Base-by-base conservation (phyloP, 1,140 invertebrate genomes). In the Bradysia coprophila region DNA sequence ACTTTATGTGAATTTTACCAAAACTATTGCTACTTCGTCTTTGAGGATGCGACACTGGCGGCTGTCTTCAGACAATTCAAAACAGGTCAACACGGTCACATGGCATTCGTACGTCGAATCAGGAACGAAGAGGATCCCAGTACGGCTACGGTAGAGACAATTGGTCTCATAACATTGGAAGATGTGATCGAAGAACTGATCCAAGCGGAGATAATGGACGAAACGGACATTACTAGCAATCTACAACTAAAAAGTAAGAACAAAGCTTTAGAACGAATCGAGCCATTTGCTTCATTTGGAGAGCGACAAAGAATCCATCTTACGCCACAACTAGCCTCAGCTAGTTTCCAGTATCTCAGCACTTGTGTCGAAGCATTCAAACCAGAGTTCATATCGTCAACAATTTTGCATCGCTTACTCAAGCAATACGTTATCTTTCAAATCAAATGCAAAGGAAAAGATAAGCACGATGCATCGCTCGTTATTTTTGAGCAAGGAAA, bases 31-130 rank as follows among this genome's bases (percentile, higher is more conserved):
- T 85, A 91, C 57, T 95, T 90, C 62, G 85, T 97, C n/a, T 95
- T 94, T 61, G 87, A 94, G 55, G 92, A 98, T 58, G 81, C 88
- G 37, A 93, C 88, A 1, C 66, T 98, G 16, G 89, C 96, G 55
- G 72, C 88, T 28, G 92, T 98, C 76, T 82, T 98, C 52, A 88
- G 89, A 59, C 91, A 96, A 58, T 98, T 98, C 52, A 95, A 95
- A 66, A 90, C 90, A 68, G 79, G 80, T 38, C 72, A 82, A 51
- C 86, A 86, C 56, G 85, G 84, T 1, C 88, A 93, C 54, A 90
- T 93, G 79, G 87, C 88, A 15, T 88, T 92, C 57, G 84, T 92
- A 8, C 84, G 87, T 48, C 70, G 80, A 40, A 80, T 91, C 2
- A 88, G 87, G 57, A 80, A 72, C 47, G 83, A 89, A 57, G 82